Percentiles rank a stretch among this genome's conserved stretches.
phyloP scores from a whole-genome alignment of 2,113 vertebrate genomes.

The Hyaena hyaena region DNA sequence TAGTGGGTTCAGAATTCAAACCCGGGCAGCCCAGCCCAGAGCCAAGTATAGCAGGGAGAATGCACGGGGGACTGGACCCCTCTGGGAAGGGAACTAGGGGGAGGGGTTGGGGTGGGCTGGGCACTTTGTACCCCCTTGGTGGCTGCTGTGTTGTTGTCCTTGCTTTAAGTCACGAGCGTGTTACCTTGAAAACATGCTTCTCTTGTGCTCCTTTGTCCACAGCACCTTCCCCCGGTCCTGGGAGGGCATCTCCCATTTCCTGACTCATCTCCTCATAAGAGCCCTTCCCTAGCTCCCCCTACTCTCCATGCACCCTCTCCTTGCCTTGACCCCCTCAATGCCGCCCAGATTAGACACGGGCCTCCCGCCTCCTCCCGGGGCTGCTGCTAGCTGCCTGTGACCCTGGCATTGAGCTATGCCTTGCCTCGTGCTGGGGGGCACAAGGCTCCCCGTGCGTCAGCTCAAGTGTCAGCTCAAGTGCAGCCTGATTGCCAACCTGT shows the following conservation, averaged over 20 bases:
- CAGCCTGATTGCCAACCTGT: fast-evolving
- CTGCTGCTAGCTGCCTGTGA: background rate
- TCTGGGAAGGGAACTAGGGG: background rate
- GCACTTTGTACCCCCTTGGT: background rate
- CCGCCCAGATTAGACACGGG: background rate
- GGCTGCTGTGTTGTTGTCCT: background rate
- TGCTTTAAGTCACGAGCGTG: background rate
- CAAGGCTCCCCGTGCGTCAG: background rate
- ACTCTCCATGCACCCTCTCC: background rate
- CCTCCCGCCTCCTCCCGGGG: background rate
- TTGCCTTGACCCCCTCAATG: background rate
- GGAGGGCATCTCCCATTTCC: background rate
- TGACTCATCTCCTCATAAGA: background rate
- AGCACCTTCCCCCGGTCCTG: background rate
- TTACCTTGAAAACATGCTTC: background rate
- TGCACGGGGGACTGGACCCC: no score
- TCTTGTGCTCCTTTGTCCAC: background rate
- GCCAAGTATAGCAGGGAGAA: background rate
- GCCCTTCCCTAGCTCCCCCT: background rate
- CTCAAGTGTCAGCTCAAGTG: no score
- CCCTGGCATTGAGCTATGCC: background rate
- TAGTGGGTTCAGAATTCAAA: background rate
- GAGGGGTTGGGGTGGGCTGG: background rate
- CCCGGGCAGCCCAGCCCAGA: background rate
- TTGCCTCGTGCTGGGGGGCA: background rate